phyloP scores from a whole-genome alignment of 1,140 invertebrate species.

The Drosophila albomicans region DNA sequence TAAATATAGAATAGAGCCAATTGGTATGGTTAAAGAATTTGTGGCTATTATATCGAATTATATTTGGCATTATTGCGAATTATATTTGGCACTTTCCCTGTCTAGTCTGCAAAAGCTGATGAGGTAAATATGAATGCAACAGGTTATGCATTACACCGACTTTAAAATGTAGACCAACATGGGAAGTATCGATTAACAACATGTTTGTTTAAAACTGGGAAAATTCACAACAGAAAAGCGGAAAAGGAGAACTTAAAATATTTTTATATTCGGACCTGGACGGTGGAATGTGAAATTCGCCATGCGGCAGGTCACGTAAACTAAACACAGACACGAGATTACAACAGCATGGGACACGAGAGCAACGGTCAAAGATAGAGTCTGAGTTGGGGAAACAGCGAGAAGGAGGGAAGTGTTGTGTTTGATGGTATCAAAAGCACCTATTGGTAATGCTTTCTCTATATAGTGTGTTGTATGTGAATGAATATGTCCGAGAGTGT shows the following conservation, averaged over 20 bases:
- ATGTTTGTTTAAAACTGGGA: neutral
- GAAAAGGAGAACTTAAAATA: neutral
- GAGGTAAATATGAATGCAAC: too few species aligned
- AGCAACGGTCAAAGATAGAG: neutral
- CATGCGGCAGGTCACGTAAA: conserved; percentile 23
- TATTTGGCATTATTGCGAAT: too few species aligned
- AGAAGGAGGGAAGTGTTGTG: neutral
- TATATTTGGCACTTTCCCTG: too few species aligned
- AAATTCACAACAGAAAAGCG: neutral
- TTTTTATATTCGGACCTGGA: neutral
- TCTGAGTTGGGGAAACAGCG: neutral
- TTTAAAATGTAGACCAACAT: too few species aligned
- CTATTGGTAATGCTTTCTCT: conserved; percentile 18
- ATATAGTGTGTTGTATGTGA: neutral
- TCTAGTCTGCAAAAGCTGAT: too few species aligned
- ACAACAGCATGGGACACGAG: neutral
- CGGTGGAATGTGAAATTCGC: conserved; percentile 1
- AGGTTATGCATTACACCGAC: too few species aligned
- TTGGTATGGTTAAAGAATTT: too few species aligned
- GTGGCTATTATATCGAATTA: too few species aligned
- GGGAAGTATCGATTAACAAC: neutral
- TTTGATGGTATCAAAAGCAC: neutral
- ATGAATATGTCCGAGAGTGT: neutral
- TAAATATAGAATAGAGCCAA: too few species aligned
- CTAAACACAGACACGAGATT: conserved; percentile 18